These are phyloP conservation scores for Cygnus olor DNA, from an alignment of 2,797 vertebrate genomes.

Conservation along the genomic window DNA sequence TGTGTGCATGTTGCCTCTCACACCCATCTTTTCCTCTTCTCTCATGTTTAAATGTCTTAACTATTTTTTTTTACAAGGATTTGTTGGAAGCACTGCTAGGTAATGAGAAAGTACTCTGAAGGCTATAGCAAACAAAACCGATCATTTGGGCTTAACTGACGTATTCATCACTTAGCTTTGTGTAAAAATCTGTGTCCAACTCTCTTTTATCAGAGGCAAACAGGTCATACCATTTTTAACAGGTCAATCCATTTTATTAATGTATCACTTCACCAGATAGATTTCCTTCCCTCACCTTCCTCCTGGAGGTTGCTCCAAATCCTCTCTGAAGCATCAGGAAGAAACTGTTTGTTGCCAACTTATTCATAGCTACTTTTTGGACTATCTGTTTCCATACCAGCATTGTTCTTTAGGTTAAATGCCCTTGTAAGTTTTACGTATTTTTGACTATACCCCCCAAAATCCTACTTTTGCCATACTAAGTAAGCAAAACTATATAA, in stretches of 20 bases:
- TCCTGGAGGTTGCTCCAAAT: not conserved
- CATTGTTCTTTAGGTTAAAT: not conserved
- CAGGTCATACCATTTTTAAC: too few species aligned
- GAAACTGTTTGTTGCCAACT: not conserved
- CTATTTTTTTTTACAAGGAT: not conserved
- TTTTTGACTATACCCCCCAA: not conserved
- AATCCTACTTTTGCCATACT: not conserved
- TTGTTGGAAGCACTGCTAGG: not conserved
- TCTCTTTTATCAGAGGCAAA: not conserved
- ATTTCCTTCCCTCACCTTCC: not conserved
- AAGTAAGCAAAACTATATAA: not conserved
- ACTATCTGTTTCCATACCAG: not conserved
- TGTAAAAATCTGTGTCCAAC: not conserved
- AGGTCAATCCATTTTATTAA: not conserved
- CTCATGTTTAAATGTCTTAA: not conserved
- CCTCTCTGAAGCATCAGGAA: not conserved
- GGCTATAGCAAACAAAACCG: not conserved
- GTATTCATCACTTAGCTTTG: not conserved
- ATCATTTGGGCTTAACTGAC: not conserved
- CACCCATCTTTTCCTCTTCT: not conserved
- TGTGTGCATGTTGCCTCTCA: fast-evolving
- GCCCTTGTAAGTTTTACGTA: fast-evolving
- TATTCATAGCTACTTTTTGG: not conserved
- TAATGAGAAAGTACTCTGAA: not conserved
- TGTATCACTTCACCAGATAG: not conserved